Conservation (phyloP, 2,113 vertebrate genomes). For the Astatoreochromis straeleni region DNA sequence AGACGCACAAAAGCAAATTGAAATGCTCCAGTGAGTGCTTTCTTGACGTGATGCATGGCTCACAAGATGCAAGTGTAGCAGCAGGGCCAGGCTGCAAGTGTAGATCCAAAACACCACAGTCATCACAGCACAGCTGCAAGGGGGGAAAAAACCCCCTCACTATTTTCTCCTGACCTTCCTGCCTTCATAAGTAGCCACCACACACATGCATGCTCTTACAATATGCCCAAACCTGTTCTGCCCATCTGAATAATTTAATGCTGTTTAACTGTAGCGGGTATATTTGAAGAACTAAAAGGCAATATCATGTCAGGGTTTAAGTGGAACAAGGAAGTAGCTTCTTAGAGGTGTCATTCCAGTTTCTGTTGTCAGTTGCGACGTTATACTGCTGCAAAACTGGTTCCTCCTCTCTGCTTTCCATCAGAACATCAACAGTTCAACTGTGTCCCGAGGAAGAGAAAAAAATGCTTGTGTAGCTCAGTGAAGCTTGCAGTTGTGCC, state of each 20-base stretch:
- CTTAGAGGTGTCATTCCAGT: constrained; percentile 52
- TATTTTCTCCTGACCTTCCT: not conserved
- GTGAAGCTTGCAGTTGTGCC: not conserved
- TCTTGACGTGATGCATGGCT: constrained; percentile 69
- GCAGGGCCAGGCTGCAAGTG: not conserved
- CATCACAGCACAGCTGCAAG: not conserved
- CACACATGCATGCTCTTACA: not conserved
- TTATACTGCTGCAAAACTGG: constrained; percentile 58
- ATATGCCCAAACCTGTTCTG: not conserved
- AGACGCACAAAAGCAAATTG: constrained; percentile 71
- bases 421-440: constrained; percentile 49
- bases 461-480: not conserved
- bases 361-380: constrained; percentile 64
- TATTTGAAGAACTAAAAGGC: not conserved
- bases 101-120: constrained; percentile 2
- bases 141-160: not conserved
- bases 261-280: not conserved
- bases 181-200: not conserved
- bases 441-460: not conserved
- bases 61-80: constrained; percentile 38
- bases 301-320: constrained; percentile 21
- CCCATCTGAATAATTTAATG: not conserved
- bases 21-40: constrained; percentile 73
- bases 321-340: constrained; percentile 57
- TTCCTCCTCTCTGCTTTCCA: constrained; percentile 62